Evolutionary conservation across 2,797 vertebrate species (phyloP).

Genomic region (Ctenosaura bakeri): DNA sequence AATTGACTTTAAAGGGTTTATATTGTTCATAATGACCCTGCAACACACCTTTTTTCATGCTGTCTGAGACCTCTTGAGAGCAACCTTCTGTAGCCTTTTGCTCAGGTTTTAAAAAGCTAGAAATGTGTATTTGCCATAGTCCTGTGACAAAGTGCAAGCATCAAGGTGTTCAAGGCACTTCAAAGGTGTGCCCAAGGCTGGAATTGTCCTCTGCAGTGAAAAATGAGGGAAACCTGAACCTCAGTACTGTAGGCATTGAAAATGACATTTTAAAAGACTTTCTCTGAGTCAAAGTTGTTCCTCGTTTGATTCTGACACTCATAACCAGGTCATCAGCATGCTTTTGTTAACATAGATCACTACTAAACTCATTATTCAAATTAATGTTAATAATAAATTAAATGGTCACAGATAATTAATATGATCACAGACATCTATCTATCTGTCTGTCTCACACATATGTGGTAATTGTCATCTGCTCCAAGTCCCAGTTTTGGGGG

Average conservation of each 20-base stretch:
- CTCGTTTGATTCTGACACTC: slow-evolving; percentile 59
- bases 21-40: slow-evolving; percentile 77
- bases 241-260: slow-evolving; percentile 58
- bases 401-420: slow-evolving; percentile 15
- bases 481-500: too few species aligned
- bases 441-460: neutral
- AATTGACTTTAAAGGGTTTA: slow-evolving; percentile 77
- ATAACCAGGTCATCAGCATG: neutral
- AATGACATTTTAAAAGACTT: slow-evolving; percentile 56
- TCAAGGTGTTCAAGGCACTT: slow-evolving; percentile 83
- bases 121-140: slow-evolving; percentile 76
- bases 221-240: slow-evolving; percentile 66
- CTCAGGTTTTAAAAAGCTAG: slow-evolving; percentile 77
- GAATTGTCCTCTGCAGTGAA: slow-evolving; percentile 71
- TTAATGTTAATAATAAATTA: slow-evolving; percentile 8
- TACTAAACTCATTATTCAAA: slow-evolving; percentile 43
- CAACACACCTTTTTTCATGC: slow-evolving; percentile 75
- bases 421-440: too few species aligned
- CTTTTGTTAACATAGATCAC: slow-evolving; percentile 23
- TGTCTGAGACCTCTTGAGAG: slow-evolving; percentile 72
- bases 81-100: slow-evolving; percentile 73
- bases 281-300: slow-evolving; percentile 23
- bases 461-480: too few species aligned
- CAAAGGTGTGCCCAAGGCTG: slow-evolving; percentile 76
- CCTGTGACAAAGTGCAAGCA: slow-evolving; percentile 72